Evolutionary conservation across 1,140 invertebrate genomes (phyloP), one percentile per base, ranked within the genome.

Genomic region (Drosophila asahinai): DNA sequence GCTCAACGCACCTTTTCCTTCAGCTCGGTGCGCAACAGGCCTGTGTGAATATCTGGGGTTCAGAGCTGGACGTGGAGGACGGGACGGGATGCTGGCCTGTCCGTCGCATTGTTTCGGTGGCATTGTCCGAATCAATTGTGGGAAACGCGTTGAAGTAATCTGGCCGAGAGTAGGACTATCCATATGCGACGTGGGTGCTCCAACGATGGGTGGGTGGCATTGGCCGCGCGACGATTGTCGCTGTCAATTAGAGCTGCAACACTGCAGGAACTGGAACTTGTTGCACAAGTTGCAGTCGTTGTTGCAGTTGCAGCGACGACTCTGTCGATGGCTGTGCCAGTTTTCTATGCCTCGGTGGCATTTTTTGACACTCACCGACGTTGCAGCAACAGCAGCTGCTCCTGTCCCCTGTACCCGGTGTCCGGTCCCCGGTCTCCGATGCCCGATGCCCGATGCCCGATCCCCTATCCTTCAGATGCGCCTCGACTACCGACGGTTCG

Each of bases 111-210:
- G 68, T 68, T 87, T 79, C 64, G 83, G 62, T 68, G 63, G 76
- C 80, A 90, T 89, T 89, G 84, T 89, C 86, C 81, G 86, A 90
- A 84, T 90, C 81, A 84, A 89, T 87, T 87, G 83, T 87, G 83
- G 84, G 84, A 87, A 80, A 83, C 81, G 84, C 84, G 89, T 81
- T 71, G 77, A 67, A 83, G 86, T 80, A 82, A 87, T 87, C 80
- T 71, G 54, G 38, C 47, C 38, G 30, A 62, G 33, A 22, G 38
- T 30, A 42, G 36, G 30, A 27, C 19, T 54, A 48, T 55, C 17
- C 38, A 15, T 22, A 40, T 42, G 12, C 43, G 36, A 79, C 40
- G 65, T 66, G 60, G 63, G 48, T 62, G 61, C 47, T 51, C 51
- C 70, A 47, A 36, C 33, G 47, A 62, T 67, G 84, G 64, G 84